phyloP scores from a whole-genome alignment of 2,113 vertebrate species.

The Pelusios castaneus region DNA sequence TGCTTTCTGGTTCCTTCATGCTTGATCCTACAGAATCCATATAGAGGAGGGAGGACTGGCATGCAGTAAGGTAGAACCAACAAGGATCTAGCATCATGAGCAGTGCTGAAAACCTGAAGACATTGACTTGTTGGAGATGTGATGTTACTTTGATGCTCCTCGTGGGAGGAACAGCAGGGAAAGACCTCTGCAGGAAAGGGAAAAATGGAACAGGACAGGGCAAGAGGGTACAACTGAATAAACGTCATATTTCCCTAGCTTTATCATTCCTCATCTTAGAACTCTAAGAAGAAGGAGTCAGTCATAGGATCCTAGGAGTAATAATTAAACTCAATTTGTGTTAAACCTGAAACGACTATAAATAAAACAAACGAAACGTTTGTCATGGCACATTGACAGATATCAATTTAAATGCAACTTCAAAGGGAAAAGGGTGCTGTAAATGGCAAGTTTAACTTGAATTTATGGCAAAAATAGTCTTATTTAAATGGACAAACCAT shows the following conservation, averaged over 20 bases:
- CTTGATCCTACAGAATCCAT: neutral
- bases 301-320: neutral
- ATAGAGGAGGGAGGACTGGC: neutral
- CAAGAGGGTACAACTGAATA: neutral
- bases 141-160: neutral
- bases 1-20: neutral
- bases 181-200: neutral
- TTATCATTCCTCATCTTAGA: neutral
- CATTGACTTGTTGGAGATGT: neutral
- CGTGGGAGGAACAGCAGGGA: neutral
- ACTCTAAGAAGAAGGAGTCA: neutral
- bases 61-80: neutral
- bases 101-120: neutral
- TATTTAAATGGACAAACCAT: slow-evolving; percentile 1
- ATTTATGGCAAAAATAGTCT: neutral
- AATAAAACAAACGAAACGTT: neutral
- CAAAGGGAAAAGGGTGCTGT: neutral
- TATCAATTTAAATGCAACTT: neutral
- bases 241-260: neutral
- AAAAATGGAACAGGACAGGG: rapidly evolving
- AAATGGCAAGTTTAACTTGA: slow-evolving; percentile 2
- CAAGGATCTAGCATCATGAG: neutral
- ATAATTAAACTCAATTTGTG: neutral
- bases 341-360: neutral
- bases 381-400: neutral